Evolutionary conservation across 2,797 vertebrate genomes (phyloP).

Genomic region (Chromobotia macracanthus): DNA sequence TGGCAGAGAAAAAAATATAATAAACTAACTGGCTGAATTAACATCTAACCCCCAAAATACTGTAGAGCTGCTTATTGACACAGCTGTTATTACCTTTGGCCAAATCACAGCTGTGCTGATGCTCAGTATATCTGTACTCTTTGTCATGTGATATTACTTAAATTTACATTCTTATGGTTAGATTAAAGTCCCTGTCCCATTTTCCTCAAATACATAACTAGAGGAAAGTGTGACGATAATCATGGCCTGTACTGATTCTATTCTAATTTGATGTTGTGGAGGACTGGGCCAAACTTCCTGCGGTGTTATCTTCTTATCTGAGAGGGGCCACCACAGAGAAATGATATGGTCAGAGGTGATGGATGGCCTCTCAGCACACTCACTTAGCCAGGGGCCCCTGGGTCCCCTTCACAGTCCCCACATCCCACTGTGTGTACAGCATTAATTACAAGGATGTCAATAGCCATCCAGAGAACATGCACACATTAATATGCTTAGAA

Average conservation of each 20-base stretch:
- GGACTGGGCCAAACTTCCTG: constrained; percentile 29
- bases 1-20: background rate
- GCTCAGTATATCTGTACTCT: background rate
- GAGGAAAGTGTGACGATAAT: constrained; percentile 19
- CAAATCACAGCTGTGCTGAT: background rate
- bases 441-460: constrained; percentile 53
- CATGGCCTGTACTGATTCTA: constrained; percentile 35
- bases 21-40: background rate
- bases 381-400: constrained; percentile 19
- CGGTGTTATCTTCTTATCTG: constrained; percentile 25
- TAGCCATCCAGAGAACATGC: constrained; percentile 5
- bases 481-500: constrained; percentile 37
- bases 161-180: constrained; percentile 13
- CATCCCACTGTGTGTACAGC: constrained; percentile 35
- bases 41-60: background rate
- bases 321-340: constrained; percentile 20
- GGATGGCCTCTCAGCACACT: constrained; percentile 34
- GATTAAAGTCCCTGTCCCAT: background rate
- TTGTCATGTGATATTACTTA: background rate
- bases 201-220: constrained; percentile 35
- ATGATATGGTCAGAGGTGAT: constrained; percentile 35
- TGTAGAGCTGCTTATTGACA: no score
- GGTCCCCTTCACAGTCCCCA: constrained; percentile 22
- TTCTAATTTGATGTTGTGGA: constrained; percentile 37
- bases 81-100: background rate